phyloP scores from a whole-genome alignment of 2,113 vertebrate genomes.

The Pavo muticus region DNA sequence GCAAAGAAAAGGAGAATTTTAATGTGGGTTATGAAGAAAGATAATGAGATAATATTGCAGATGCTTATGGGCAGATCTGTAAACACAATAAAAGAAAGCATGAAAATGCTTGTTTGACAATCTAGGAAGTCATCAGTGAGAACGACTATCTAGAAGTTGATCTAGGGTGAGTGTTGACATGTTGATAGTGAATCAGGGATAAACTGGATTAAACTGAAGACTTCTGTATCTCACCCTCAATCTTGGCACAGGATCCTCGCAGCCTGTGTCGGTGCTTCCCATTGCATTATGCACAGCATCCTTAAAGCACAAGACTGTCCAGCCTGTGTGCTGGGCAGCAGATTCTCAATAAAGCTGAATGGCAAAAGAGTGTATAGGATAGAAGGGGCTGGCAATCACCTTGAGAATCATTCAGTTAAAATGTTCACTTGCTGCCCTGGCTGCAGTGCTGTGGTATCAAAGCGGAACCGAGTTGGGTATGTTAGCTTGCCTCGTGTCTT shows the following conservation, averaged over 20 bases:
- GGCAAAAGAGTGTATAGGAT: neutral
- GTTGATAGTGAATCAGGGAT: neutral
- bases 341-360: accelerated
- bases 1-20: conserved; percentile 63
- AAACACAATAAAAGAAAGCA: conserved; percentile 64
- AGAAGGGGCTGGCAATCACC: neutral
- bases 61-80: conserved; percentile 53
- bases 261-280: accelerated
- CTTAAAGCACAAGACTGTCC: neutral
- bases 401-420: neutral
- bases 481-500: neutral
- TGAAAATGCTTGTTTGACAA: conserved; percentile 64
- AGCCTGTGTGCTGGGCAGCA: neutral
- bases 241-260: neutral
- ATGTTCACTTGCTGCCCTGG: neutral
- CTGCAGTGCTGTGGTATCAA: neutral
- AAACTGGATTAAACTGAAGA: neutral
- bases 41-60: conserved; percentile 63
- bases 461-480: neutral
- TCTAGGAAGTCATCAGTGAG: conserved; percentile 39
- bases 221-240: neutral
- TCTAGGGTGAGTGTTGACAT: conserved; percentile 20
- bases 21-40: conserved; percentile 59
- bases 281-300: neutral
- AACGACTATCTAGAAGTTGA: neutral